These are phyloP conservation scores for Arrhopalites spinosus DNA, from an alignment of 2,888 invertebrate species.

Conservation along the genomic window DNA sequence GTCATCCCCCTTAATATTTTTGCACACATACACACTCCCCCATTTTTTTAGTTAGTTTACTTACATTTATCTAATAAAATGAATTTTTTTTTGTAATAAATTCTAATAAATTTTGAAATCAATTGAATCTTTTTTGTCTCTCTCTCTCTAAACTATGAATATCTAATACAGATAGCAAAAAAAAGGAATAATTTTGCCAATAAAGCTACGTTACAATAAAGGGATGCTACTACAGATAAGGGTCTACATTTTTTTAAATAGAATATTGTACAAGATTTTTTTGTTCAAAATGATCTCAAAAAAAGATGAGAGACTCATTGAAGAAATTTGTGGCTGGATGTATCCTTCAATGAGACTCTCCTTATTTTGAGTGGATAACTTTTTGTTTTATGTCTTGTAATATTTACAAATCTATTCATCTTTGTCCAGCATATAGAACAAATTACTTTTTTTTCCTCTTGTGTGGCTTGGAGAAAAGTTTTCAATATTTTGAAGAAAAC, in stretches of 20 bases:
- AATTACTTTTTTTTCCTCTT: too few species aligned
- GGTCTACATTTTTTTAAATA: too few species aligned
- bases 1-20: too few species aligned
- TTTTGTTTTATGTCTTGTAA: neutral
- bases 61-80: too few species aligned
- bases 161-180: neutral
- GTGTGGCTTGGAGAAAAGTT: neutral
- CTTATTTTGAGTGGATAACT: neutral
- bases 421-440: too few species aligned
- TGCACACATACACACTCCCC: too few species aligned
- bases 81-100: too few species aligned
- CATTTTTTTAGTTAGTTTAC: too few species aligned
- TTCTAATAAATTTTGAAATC: too few species aligned
- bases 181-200: too few species aligned
- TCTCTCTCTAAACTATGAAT: conserved; percentile 5
- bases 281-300: neutral
- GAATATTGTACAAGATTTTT: neutral
- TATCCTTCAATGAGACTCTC: conserved; percentile 69
- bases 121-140: too few species aligned
- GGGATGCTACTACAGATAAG: neutral
- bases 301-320: conserved; percentile 63
- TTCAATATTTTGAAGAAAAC: neutral
- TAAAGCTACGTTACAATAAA: too few species aligned
- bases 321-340: conserved; percentile 76
- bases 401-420: neutral